Base-by-base conservation (phyloP, 2,113 vertebrate species). In the Oreocharis arfaki region DNA sequence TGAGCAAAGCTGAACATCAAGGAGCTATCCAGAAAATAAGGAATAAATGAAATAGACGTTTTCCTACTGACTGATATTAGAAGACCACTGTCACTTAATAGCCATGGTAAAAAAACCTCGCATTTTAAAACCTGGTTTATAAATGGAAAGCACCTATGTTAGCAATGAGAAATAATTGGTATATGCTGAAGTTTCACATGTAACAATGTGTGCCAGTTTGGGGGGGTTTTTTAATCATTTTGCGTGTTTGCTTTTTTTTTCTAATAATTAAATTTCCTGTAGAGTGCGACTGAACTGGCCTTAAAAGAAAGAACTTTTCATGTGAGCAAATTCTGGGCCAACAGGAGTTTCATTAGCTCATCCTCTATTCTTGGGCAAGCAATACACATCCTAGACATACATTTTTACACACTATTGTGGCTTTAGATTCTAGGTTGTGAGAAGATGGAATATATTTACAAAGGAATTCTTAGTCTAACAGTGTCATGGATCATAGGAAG, bases 31-130 rank as follows among this genome's bases (percentile, higher is more conserved):
- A 67, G 67, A 94, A 85, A 86, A 63, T 37, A 65, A 74, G 33
- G 47, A 80, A 83, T 47, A 82, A 89, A 79, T 0, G 0, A 9
- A 89, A 84, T 14, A 76, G 39, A 69, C 0, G 0, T 52, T 75
- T 69, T 68, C 41, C 42, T 83, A 59, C 21, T 80, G 67, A 39
- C 28, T 65, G 35, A 10, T 78, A 46, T 33, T 50, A 73, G 67
- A 89, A 89, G 50, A 74, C 11, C 12, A 39, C 20, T 73, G 30
- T n/a, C 19, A 59, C 17, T 65, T 77, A 74, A 81, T 10, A 89
- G 23, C 4, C 13, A 37, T 7, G 39, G 39, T 39, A 37, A 57
- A 87, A 87, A 87, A 30, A 1, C 0, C 8, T 46, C 46, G 42
- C 8, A 39, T 69, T 84, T 84, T 49, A 41, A 37, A 84, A 53